Base-by-base conservation (phyloP, 2,113 vertebrate species). In the Esox niger region DNA sequence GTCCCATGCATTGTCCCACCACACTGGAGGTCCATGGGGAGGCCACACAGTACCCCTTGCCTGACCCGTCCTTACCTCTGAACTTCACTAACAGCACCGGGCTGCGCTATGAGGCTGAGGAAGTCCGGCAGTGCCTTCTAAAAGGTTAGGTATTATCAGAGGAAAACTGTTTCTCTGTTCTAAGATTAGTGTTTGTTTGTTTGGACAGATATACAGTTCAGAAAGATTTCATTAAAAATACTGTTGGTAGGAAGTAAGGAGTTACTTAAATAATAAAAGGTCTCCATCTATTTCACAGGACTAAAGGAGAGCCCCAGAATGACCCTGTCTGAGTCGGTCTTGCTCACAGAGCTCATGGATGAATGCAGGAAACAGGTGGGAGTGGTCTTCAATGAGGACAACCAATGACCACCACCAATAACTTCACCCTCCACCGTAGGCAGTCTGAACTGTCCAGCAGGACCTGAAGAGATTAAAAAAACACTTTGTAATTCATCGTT, bases 31-130 rank as follows among this genome's bases (percentile, higher is more conserved):
- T 88, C 62, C 87, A 92, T 0, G 73, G 77, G 7, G 70, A 79
- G 21, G 32, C 80, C 62, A 83, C 5, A 0, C 75, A 86, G 64
- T 96, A 91, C 58, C 88, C 93, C 0, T 1, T 93, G 21, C 92
- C 91, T 21, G 77, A 90, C 0, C 79, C 89, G 0, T 64, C 71
- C 47, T 70, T 90, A 43, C 90, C 86, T 11, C 78, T 90, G 20
- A 90, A 94, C 80, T 95, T 90, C 68, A 0, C 0, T 2, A 88
- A 91, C 21, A 87, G 90, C 11, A 86, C 85, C 0, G 93, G 93
- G 61, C 75, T 96, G 91, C 55, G 79, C 8, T 95, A 94, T 2
- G 93, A 96, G 76, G 95, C 94, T 11, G 89, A 92, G 66, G 92
- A 91, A 54, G 91, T 95, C 54, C 90, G 91, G 0, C 89, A 90